phyloP scores from a whole-genome alignment of 2,888 invertebrate genomes.

The Drosophila pegasa region DNA sequence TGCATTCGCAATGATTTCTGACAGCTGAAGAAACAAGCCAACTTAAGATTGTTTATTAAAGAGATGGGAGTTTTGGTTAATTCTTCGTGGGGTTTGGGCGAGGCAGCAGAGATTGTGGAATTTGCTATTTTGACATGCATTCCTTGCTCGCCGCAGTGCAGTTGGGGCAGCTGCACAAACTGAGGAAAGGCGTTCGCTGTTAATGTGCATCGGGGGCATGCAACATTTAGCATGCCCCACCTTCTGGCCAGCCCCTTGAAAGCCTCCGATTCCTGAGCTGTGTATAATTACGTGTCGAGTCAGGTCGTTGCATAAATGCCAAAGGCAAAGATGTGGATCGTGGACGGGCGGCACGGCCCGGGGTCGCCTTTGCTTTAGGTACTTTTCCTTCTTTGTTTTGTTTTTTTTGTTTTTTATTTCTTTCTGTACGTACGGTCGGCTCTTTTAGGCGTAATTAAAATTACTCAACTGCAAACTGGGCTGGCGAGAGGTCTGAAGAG shows the following conservation, averaged over 20 bases:
- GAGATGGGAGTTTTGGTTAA: conserved; percentile 14
- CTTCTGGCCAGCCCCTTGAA: conserved; percentile 43
- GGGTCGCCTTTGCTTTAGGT: conserved; percentile 21
- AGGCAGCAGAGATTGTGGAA: not conserved
- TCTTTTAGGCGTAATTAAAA: conserved; percentile 81
- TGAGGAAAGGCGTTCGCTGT: conserved; percentile 60
- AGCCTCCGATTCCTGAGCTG: conserved; percentile 10
- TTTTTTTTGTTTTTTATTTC: conserved; percentile 35
- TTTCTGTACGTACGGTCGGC: conserved; percentile 69
- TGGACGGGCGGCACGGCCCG: conserved; percentile 5
- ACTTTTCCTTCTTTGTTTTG: conserved; percentile 37
- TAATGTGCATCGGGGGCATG: conserved; percentile 74
- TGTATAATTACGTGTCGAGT: conserved; percentile 65
- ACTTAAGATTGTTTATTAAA: conserved; percentile 6
- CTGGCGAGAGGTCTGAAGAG: conserved; percentile 8
- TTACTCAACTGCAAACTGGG: conserved; percentile 66
- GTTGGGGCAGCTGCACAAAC: conserved; percentile 54
- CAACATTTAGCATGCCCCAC: conserved; percentile 71
- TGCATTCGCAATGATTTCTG: not conserved
- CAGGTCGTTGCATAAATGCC: conserved; percentile 71
- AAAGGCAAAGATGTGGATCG: conserved; percentile 29
- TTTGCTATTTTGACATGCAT: conserved; percentile 46
- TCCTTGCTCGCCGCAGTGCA: conserved; percentile 8
- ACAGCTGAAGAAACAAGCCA: conserved; percentile 29
- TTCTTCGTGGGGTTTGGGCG: conserved; percentile 2